These are phyloP conservation scores for Bryconaethiops microstoma DNA, from an alignment of 2,797 vertebrate species.

Conservation along the genomic window DNA sequence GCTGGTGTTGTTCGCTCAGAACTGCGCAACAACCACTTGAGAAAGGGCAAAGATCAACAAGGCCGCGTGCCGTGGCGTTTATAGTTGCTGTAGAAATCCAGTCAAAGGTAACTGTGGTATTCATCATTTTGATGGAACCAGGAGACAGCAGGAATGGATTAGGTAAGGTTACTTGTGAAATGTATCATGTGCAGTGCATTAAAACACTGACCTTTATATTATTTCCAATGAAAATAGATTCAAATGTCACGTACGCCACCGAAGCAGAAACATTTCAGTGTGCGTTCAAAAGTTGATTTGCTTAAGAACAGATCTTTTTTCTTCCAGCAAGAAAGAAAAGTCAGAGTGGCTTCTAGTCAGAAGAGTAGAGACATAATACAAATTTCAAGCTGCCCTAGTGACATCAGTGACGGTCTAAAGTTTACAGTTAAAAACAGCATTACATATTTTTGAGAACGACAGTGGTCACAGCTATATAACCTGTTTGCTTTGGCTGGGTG, in stretches of 20 bases:
- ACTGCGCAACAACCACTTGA: background rate
- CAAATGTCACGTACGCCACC: background rate
- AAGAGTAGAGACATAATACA: background rate
- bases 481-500: background rate
- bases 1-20: slow-evolving; percentile 1
- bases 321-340: background rate
- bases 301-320: background rate
- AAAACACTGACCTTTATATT: background rate
- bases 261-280: background rate
- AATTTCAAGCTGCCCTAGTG: background rate
- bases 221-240: background rate
- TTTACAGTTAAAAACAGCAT: background rate
- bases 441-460: too few species aligned
- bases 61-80: slow-evolving; percentile 11
- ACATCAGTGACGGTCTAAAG: background rate
- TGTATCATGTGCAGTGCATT: background rate
- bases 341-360: background rate
- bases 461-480: background rate
- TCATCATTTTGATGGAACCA: background rate
- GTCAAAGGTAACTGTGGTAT: too few species aligned
- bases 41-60: slow-evolving; percentile 7
- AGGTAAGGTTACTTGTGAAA: background rate
- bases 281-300: background rate
- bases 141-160: background rate
- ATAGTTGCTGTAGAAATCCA: slow-evolving; percentile 12